Evolutionary conservation across 2,797 vertebrate genomes (phyloP), one percentile per base, ranked within the genome.

Genomic region (Mus minutoides): DNA sequence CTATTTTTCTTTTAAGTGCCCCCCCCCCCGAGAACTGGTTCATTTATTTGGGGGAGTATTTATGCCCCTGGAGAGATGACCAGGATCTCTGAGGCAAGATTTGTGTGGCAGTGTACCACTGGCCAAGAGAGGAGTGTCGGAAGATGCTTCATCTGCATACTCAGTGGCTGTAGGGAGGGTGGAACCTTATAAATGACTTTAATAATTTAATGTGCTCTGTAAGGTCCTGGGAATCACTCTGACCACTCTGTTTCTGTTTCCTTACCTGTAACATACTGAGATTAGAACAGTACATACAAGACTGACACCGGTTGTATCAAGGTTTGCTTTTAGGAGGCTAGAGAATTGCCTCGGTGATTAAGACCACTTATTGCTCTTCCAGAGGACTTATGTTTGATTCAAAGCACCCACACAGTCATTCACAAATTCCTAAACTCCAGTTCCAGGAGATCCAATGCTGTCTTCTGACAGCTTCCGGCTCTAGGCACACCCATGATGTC

Each of bases 1-100:
- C 16, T 93, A 52, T 77, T 31, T 84, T 88, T 69, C 75, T 85
- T 84, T 91, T 91, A n/a, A n/a, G n/a, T n/a, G n/a, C n/a, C n/a
- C n/a, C n/a, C n/a, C n/a, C n/a, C n/a, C n/a, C n/a, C n/a, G n/a
- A 49, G 49, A 49, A 49, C 49, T 49, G 10, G 49, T 49, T 49
- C 49, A 49, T 49, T 49, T 49, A 49, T 49, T 49, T 49, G 49
- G 49, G 49, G 49, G 10, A 49, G 49, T 49, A 49, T 49, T 49
- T 49, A 49, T 49, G 9, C 49, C 49, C 49, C 49, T 49, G 49
- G 49, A 49, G 49, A 49, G 49, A 49, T 49, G 10, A 49, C 10
- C 49, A 49, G 49, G 49, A 10, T 49, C 49, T 10, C 49, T 49
- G 49, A 10, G 8, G 49, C 49, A 49, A 49, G 49, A 49, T 49